Base-by-base conservation (phyloP, 2,797 vertebrate genomes). In the Tarsius wallacei region DNA sequence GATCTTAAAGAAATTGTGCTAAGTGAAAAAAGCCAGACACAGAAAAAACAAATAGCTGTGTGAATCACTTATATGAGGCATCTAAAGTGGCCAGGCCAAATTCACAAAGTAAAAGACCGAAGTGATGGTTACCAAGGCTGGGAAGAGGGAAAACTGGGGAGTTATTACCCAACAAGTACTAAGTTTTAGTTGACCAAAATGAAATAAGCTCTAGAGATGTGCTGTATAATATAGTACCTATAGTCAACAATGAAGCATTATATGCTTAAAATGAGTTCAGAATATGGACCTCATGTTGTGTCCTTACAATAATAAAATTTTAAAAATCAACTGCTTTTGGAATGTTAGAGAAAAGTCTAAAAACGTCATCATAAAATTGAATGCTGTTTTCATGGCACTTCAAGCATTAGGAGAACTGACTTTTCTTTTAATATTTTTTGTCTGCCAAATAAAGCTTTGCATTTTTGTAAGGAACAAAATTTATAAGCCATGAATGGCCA, bases 361-460 rank as follows among this genome's bases (percentile, higher is more conserved):
- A 90, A 47, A 26, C 42, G 42, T n/a, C 4, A 77, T 19, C 28
- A 19, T 61, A 36, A 64, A 61, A 63, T 59, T 78, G 63, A 57
- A 68, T 36, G 1, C 66, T 73, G 7, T 85, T 61, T 73, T 49
- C 22, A 63, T 31, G 47, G 15, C 15, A 91, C 73, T 81, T 81
- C 36, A 66, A 70, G 53, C 42, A 77, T 49, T 22, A 82, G 47
- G 28, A 86, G 17, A 91, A 66, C 59, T 51, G 71, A 90, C 33
- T 90, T 80, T 74, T 86, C 61, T 68, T 73, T 64, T 73, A 47
- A 14, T 74, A 64, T 13, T 14, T 74, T 87, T 95, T 95, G 78
- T 33, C 66, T 83, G 53, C 28, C 78, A 42, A 92, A 51, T 76
- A 81, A 83, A 68, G 4, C 26, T 81, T 83, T 51, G 53, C 31